phyloP scores from a whole-genome alignment of 2,113 vertebrate genomes.

The Felis chaus region DNA sequence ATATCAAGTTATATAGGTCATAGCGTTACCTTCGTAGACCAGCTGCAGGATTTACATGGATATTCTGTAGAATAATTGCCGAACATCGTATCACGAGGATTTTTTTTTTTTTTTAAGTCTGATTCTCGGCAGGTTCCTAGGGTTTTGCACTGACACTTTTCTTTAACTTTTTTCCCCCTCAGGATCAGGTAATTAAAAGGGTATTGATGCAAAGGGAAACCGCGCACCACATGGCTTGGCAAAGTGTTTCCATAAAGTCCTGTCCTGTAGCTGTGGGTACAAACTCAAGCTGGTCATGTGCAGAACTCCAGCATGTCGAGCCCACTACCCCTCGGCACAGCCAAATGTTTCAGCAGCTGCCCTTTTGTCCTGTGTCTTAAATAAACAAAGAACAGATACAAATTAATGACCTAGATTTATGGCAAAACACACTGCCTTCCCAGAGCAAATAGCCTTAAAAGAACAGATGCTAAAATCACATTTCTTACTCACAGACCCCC shows the following conservation, averaged over 20 bases:
- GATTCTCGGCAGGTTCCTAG: conserved; percentile 31
- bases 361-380: conserved; percentile 99
- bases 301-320: conserved; percentile 92
- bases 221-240: conserved; percentile 87
- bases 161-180: conserved; percentile 58
- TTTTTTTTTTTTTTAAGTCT: neutral
- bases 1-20: conserved; percentile 83
- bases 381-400: conserved; percentile 99
- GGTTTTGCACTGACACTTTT: conserved; percentile 56
- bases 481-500: conserved; percentile 84
- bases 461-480: conserved; percentile 94
- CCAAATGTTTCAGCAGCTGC: conserved; percentile 99
- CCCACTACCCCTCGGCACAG: conserved; percentile 97
- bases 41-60: conserved; percentile 61
- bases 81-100: neutral
- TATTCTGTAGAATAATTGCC: conserved; percentile 43
- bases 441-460: conserved; percentile 91
- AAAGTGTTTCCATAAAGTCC: conserved; percentile 89
- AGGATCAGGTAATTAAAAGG: conserved; percentile 77
- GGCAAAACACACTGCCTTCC: conserved; percentile 90
- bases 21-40: conserved; percentile 67
- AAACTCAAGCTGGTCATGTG: conserved; percentile 93
- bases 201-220: conserved; percentile 72
- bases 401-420: conserved; percentile 99
- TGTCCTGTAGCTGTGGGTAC: conserved; percentile 91